Evolutionary conservation across 2,797 vertebrate genomes (phyloP), one percentile per base, ranked within the genome.

Genomic region (Gadopsis marmoratus): DNA sequence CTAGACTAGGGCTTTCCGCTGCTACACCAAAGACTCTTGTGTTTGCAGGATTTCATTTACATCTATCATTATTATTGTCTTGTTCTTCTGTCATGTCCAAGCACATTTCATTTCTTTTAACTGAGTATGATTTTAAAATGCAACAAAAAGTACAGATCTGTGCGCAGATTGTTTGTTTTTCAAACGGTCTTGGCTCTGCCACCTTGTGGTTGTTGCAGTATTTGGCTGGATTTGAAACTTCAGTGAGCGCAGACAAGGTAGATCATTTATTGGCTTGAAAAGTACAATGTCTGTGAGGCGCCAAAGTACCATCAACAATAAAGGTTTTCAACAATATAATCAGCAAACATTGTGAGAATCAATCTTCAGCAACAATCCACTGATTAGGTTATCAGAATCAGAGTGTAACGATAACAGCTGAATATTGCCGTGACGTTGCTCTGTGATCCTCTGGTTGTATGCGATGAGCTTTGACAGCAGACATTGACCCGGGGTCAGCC

Each of bases 401-500:
- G 61, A 75, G 79, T 76, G 78, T 84, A 61, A 78, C 86, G 71
- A 89, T 69, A 82, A 80, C 75, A 74, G 79, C 86, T 82, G 73
- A 70, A 74, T 74, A 29, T 67, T 53, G 76, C 70, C 29, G 68
- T 60, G 66, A 74, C 29, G 70, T 71, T 75, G 68, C 69, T 77
- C 79, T 76, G 74, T 81, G 82, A 80, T 90, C 80, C 81, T 71
- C 71, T 83, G 85, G 87, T 93, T 88, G 13, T 89, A 79, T 66
- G 59, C 79, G 76, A 95, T 94, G 90, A 92, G 90, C 87, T 89
- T 79, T 93, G 93, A 93, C 94, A 94, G 91, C 92, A 87, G 87
- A 81, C 78, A 8, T 67, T 88, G 93, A 94, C 93, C 90, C 58
- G 4, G 84, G 90, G 91, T 92, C 88, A 88, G 78, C 81, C 79